Conservation (phyloP, 2,888 invertebrate genomes). For the Drosophila formosana region DNA sequence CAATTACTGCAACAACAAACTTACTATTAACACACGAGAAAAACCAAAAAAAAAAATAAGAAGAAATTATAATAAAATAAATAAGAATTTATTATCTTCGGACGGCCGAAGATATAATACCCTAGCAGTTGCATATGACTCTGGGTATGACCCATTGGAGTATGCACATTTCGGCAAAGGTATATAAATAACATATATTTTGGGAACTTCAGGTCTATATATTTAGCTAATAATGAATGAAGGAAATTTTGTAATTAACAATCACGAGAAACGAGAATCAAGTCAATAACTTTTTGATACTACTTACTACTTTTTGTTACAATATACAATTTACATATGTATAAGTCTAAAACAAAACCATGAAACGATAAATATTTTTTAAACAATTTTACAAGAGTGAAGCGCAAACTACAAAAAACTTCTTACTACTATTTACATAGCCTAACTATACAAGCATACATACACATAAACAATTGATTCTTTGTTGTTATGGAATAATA, state of each 20-base stretch:
- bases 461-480: constrained; percentile 8
- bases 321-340: constrained; percentile 75
- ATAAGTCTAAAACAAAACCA: constrained; percentile 35
- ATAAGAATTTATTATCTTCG: constrained; percentile 15
- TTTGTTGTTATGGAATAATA: constrained; percentile 38
- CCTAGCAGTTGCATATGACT: constrained; percentile 1
- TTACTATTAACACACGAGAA: constrained; percentile 41
- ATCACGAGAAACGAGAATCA: constrained; percentile 28
- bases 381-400: constrained; percentile 67
- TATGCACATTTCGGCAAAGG: neutral
- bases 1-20: constrained; percentile 75
- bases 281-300: constrained; percentile 81
- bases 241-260: constrained; percentile 34
- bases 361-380: constrained; percentile 66
- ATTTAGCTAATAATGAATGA: constrained; percentile 46
- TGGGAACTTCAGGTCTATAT: constrained; percentile 48
- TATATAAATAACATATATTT: constrained; percentile 37
- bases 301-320: constrained; percentile 80
- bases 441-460: constrained; percentile 30
- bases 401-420: constrained; percentile 37
- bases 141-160: neutral
- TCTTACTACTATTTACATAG: constrained; percentile 44
- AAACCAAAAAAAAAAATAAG: constrained; percentile 31
- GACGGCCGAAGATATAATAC: constrained; percentile 13
- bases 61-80: constrained; percentile 20